Evolutionary conservation across 2,797 vertebrate genomes (phyloP).

Genomic region (Psittacula echo): DNA sequence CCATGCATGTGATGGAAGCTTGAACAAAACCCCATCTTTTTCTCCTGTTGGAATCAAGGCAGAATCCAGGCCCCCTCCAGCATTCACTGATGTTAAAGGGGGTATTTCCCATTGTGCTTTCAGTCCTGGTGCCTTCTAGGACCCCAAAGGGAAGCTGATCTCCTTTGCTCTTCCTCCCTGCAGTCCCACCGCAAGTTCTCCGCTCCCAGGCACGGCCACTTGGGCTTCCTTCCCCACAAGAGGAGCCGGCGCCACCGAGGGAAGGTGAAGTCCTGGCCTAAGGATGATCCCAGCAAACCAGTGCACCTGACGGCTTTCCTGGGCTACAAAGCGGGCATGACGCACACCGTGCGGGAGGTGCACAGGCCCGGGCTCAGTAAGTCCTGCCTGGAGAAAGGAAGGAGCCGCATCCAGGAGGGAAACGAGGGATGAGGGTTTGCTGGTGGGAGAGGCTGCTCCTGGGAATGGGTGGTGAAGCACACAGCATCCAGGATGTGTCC

Average conservation of each 20-base stretch:
- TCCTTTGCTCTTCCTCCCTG: not conserved
- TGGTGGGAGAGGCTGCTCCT: not conserved
- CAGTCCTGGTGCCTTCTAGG: rapidly evolving
- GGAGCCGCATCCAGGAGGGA: not conserved
- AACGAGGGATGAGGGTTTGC: rapidly evolving
- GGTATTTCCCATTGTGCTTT: not conserved
- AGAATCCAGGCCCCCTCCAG: not conserved
- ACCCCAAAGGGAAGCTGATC: not conserved
- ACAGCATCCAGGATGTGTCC: not conserved
- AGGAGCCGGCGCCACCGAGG: slow-evolving; percentile 87
- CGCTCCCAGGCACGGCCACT: slow-evolving; percentile 91
- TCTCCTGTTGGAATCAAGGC: rapidly evolving
- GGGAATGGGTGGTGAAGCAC: not conserved
- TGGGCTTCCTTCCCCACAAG: slow-evolving; percentile 91
- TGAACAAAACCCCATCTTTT: not conserved
- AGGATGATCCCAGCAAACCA: slow-evolving; percentile 87
- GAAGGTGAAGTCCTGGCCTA: slow-evolving; percentile 90
- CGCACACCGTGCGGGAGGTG: slow-evolving; percentile 89
- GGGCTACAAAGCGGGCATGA: slow-evolving; percentile 98
- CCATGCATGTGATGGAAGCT: rapidly evolving
- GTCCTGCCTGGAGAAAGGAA: slow-evolving; percentile 20
- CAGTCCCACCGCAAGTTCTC: slow-evolving; percentile 97
- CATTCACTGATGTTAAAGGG: not conserved
- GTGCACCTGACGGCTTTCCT: slow-evolving; percentile 93
- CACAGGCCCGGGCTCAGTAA: slow-evolving; percentile 89